Evolutionary conservation across 1,140 invertebrate genomes (phyloP).

Genomic region (Tetranychus urticae): DNA sequence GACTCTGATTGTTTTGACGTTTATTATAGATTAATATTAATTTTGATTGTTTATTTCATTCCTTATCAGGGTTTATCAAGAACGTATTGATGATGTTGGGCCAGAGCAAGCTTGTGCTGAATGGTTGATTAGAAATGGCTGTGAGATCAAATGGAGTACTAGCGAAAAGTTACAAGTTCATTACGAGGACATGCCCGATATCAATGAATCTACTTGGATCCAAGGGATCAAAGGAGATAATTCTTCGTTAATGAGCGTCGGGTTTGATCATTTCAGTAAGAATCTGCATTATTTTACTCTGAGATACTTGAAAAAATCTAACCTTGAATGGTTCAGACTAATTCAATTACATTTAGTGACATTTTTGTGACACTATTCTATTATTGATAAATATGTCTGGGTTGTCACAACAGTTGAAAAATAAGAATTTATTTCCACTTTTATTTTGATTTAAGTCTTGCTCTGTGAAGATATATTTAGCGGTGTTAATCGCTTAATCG

Average conservation of each 20-base stretch:
- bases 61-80: constrained; percentile 28
- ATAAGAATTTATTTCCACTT: too few relatives aligned
- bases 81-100: constrained; percentile 43
- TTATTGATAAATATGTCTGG: too few relatives aligned
- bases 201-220: constrained; percentile 24
- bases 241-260: constrained; percentile 46
- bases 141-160: constrained; percentile 38
- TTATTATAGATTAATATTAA: too few relatives aligned
- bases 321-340: not conserved
- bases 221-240: constrained; percentile 47
- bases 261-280: constrained; percentile 44
- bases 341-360: too few relatives aligned
- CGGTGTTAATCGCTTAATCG: too few relatives aligned
- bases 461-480: too few relatives aligned
- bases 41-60: too few relatives aligned
- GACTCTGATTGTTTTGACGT: too few relatives aligned
- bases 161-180: constrained; percentile 29
- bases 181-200: constrained; percentile 39
- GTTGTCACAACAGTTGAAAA: too few relatives aligned
- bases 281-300: not conserved
- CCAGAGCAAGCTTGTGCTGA: constrained; percentile 67
- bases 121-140: constrained; percentile 55
- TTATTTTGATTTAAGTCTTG: too few relatives aligned
- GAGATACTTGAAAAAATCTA: not conserved
- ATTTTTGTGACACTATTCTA: too few relatives aligned